These are phyloP conservation scores for Sylvilagus floridanus DNA, from an alignment of 2,797 vertebrate species.

Conservation along the genomic window DNA sequence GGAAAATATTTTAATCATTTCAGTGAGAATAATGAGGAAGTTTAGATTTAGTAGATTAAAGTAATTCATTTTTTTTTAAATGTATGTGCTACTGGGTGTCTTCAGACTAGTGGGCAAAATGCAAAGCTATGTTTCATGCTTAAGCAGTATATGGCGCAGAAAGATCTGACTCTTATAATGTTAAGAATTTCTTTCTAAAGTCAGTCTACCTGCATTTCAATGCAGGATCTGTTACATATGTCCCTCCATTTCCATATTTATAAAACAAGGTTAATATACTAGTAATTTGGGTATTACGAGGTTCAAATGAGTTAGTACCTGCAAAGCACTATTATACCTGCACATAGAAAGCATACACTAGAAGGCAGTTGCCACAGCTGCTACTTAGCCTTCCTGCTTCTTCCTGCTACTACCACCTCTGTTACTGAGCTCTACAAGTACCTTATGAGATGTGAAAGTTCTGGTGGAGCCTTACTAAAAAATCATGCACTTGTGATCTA, in stretches of 20 bases:
- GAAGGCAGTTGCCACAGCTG: not conserved
- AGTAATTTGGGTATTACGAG: not conserved
- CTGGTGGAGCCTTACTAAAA: not conserved
- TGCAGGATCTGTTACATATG: not conserved
- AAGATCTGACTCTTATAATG: not conserved
- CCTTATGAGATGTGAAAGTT: not conserved
- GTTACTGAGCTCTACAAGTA: not conserved
- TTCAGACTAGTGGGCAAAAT: not conserved
- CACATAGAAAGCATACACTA: not conserved
- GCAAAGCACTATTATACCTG: not conserved
- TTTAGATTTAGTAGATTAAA: slow-evolving; percentile 52
- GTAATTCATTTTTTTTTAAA: slow-evolving; percentile 20
- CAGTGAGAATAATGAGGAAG: slow-evolving; percentile 1
- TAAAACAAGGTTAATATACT: slow-evolving; percentile 15
- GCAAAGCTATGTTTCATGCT: slow-evolving; percentile 2
- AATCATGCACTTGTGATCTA: not conserved
- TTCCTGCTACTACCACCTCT: rapidly evolving
- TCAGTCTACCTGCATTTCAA: not conserved
- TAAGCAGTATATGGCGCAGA: not conserved
- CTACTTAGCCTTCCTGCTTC: too few relatives aligned
- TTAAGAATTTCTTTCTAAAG: slow-evolving; percentile 18
- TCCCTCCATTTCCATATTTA: slow-evolving; percentile 4
- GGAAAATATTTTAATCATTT: slow-evolving; percentile 38
- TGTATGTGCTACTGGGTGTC: not conserved
- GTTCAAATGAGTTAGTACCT: not conserved